These are phyloP conservation scores for Sebastes oblongus DNA, from an alignment of 2,797 vertebrate genomes.

Conservation along the genomic window DNA sequence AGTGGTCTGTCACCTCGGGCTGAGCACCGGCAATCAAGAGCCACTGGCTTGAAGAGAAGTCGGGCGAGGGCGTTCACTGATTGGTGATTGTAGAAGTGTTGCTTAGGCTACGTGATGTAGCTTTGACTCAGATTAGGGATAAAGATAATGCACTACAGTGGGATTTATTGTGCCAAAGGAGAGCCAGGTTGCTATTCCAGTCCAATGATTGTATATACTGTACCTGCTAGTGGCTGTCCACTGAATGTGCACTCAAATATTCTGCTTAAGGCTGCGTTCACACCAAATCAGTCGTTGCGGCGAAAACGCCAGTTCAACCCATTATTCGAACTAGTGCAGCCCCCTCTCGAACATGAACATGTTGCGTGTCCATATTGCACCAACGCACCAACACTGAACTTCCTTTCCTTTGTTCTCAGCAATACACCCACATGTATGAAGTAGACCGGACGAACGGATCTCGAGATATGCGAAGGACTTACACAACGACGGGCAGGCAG, in stretches of 20 bases:
- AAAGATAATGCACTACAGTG: conserved; percentile 19
- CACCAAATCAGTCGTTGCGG: not conserved
- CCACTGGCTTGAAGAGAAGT: conserved; percentile 54
- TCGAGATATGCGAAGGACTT: not conserved
- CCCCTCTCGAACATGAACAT: too few relatives aligned
- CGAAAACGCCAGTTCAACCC: not conserved
- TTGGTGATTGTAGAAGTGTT: conserved; percentile 57
- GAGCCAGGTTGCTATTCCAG: not conserved
- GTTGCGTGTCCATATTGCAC: too few relatives aligned
- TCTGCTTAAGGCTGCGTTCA: not conserved
- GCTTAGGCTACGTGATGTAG: conserved; percentile 34
- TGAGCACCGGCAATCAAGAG: conserved; percentile 60
- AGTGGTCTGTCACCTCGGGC: conserved; percentile 60
- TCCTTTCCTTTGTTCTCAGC: not conserved
- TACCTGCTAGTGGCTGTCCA: not conserved
- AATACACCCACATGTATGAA: not conserved
- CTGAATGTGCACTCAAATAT: not conserved
- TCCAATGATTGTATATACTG: not conserved
- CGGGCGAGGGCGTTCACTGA: conserved; percentile 55
- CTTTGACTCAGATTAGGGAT: conserved; percentile 50
- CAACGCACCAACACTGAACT: too few relatives aligned
- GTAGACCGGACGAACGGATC: not conserved
- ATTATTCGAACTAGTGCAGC: not conserved
- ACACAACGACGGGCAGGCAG: not conserved
- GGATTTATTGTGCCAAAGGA: conserved; percentile 13